Percentiles rank a stretch among this genome's conserved stretches.
These are phyloP conservation scores for Diceros bicornis DNA, from an alignment of 2,797 vertebrate species.

Conservation along the genomic window DNA sequence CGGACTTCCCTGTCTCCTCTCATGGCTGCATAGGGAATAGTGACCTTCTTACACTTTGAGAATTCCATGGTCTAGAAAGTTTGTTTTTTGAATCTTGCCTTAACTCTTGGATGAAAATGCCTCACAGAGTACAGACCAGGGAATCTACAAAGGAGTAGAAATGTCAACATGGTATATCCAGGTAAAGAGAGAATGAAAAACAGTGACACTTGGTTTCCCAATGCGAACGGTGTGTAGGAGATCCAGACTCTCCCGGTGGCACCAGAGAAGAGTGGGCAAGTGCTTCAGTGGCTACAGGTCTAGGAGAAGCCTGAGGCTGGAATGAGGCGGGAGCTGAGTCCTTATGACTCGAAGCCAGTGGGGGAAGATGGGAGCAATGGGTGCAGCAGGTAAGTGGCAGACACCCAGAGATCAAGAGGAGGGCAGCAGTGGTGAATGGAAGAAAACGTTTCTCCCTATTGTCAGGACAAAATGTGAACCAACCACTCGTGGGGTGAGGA, in stretches of 20 bases:
- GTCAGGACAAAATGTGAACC: not conserved
- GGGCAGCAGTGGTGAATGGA: not conserved
- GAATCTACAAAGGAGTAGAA: not conserved
- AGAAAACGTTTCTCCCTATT: not conserved
- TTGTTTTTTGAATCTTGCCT: not conserved
- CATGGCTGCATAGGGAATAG: not conserved
- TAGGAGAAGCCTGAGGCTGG: not conserved
- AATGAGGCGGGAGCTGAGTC: not conserved
- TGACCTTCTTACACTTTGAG: not conserved
- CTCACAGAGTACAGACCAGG: not conserved
- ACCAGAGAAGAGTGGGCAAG: not conserved
- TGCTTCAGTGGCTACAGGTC: not conserved
- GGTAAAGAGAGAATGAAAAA: not conserved
- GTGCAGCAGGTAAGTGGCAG: not conserved
- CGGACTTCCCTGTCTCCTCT: not conserved
- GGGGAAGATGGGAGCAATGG: not conserved
- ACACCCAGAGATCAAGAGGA: not conserved
- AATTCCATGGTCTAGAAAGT: not conserved
- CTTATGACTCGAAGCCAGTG: not conserved
- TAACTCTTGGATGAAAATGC: not conserved
- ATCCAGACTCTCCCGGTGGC: not conserved
- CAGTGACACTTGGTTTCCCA: not conserved
- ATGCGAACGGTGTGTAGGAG: not conserved
- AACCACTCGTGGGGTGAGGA: not conserved
- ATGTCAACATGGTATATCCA: not conserved